Base-by-base conservation (phyloP, 2,888 invertebrate genomes). In the Morpho achilles region DNA sequence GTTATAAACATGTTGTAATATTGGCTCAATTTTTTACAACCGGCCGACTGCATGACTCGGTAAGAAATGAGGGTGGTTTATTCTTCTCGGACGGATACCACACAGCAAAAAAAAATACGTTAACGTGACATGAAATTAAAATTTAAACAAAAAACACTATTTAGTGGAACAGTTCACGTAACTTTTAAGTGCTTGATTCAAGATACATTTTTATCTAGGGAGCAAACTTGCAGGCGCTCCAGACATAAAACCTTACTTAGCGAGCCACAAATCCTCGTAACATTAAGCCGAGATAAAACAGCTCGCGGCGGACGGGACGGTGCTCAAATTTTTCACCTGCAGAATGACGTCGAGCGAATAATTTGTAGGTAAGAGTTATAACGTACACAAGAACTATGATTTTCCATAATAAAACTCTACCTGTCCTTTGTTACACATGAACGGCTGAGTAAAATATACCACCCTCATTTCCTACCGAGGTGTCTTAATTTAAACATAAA, bases 241-340 rank as follows among this genome's bases (percentile, higher is more conserved):
- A 75, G 82, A 85, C 88, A 89, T 89, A 90, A 90, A 88, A 88
- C 87, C 79, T 88, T 88, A 87, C 87, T 88, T 89, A 88, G 87
- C 80, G 82, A 85, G 82, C 87, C 85, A 89, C 88, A 89, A 87
- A 90, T 90, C 84, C 87, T 89, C 84, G 87, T 89, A 89, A 89
- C 82, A 84, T 80, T 87, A 86, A 90, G 87, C 87, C 84, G 84
- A 87, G 88, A 90, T 89, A 90, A 89, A 89, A 87, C 85, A 87
- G 87, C 87, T 82, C 79, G 80, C 75, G 79, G 82, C 83, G 79
- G 76, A 77, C 32, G 84, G 80, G 81, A 77, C 82, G 76, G 73
- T 74, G 80, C 74, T 82, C 76, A 82, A 87, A 87, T 86, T 87
- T 88, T 89, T 89, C 87, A 89, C 88, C 87, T 87, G 87, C 75